These are phyloP conservation scores for Cercopithecus mona DNA, from an alignment of 2,113 vertebrate species.

Conservation along the genomic window DNA sequence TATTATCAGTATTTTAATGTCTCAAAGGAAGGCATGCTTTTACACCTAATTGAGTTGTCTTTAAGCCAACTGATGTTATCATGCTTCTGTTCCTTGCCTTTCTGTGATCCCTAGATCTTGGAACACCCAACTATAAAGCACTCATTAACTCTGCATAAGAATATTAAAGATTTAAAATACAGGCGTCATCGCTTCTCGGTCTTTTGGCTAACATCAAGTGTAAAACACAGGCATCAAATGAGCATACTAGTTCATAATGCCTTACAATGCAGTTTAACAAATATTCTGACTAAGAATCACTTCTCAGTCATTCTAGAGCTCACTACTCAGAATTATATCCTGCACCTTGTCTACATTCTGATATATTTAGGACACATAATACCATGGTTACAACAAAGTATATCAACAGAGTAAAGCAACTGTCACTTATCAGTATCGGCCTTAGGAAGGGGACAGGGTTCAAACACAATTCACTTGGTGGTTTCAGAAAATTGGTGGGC, in stretches of 20 bases:
- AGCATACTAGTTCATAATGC: background rate
- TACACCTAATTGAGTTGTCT: background rate
- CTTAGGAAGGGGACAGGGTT: background rate
- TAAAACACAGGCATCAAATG: background rate
- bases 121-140: background rate
- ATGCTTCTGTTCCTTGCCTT: background rate
- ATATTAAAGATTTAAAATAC: background rate
- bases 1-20: background rate
- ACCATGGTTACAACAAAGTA: background rate
- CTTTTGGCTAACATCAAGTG: too few relatives aligned
- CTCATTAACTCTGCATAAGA: background rate
- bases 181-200: background rate
- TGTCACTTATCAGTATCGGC: background rate
- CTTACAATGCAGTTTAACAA: background rate
- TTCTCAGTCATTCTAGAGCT: background rate
- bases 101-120: background rate
- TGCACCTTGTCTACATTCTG: background rate
- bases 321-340: background rate
- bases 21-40: background rate
- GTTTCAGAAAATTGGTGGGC: background rate
- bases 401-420: background rate
- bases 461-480: background rate
- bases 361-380: background rate
- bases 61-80: background rate
- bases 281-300: background rate